Conservation (phyloP, 2,113 vertebrate genomes). For the Scomber japonicus region DNA sequence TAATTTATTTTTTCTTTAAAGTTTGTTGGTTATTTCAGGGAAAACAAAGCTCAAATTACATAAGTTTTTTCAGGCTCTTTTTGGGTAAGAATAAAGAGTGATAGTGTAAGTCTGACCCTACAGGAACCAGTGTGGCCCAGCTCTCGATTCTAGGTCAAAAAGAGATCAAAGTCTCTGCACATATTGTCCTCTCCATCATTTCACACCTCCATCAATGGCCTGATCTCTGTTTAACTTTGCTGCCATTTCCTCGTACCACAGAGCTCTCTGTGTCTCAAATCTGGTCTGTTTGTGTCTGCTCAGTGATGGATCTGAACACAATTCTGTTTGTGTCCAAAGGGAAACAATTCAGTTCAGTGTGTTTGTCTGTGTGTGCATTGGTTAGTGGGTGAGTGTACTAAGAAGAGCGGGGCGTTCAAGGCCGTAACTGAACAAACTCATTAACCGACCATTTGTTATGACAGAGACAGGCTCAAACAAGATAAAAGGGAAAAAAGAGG, state of each 20-base stretch:
- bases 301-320: conserved; percentile 57
- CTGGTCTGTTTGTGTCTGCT: conserved; percentile 56
- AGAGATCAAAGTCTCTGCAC: conserved; percentile 45
- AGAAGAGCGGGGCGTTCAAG: conserved; percentile 65
- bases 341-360: conserved; percentile 74
- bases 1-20: neutral
- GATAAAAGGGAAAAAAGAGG: neutral
- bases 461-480: conserved; percentile 49
- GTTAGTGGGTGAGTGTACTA: conserved; percentile 43
- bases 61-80: neutral
- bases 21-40: neutral
- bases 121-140: conserved; percentile 20
- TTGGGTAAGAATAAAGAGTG: neutral
- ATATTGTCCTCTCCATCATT: conserved; percentile 33
- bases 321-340: conserved; percentile 72
- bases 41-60: neutral
- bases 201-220: conserved; percentile 36
- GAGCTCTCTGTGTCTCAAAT: conserved; percentile 54
- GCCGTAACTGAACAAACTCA: conserved; percentile 68
- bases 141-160: conserved; percentile 44
- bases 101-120: neutral
- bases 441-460: conserved; percentile 65
- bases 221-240: conserved; percentile 50
- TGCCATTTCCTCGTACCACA: conserved; percentile 48
- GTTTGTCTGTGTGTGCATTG: conserved; percentile 32